Base-by-base conservation (phyloP, 2,113 vertebrate genomes). In the Henicopernis longicauda region DNA sequence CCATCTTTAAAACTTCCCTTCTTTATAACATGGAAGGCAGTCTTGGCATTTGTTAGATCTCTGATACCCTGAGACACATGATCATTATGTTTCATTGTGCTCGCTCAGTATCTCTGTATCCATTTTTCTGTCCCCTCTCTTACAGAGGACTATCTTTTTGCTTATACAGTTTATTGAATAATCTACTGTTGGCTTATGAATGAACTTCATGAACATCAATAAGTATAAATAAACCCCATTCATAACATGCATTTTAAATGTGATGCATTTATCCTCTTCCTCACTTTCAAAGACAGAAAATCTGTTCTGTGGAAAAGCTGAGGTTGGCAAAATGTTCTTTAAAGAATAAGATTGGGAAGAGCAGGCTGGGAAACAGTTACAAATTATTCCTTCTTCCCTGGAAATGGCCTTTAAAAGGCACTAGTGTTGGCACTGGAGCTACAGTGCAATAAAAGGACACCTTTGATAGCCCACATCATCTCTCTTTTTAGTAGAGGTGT, bases 351-450 rank as follows among this genome's bases (percentile, higher is more conserved):
- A 58, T 42, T 16, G 26, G 38, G 9, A 49, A 90, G 11, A 92
- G 23, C n/a, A 89, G 69, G 22, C 57, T 89, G 61, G 47, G 69
- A 65, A 94, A 78, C 31, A 38, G 29, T 78, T 73, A 72, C 25
- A 32, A 57, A 38, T 55, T 32, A 89, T 67, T 71, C 29, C 10
- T 73, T 91, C 45, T 89, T 86, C 84, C 71, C 80, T 84, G 61
- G n/a, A 85, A 96, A 79, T 40, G 23, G 40, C 44, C 25, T 87
- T 86, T 93, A 91, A 96, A 84, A 91, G 57, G 52, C 61, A 94
- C 29, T 62, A 52, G 16, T 78, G 45, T 78, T 95, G 61, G n/a
- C 77, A 89, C 31, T 84, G 55, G 55, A 31, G 29, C 18, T 82
- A 31, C 29, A 76, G 61, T 59, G 87, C 5, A 16, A 50, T 49